Percentiles rank a stretch among this genome's conserved stretches.
Evolutionary conservation across 2,113 vertebrate species (phyloP).

Genomic region (Syngnathus floridae): DNA sequence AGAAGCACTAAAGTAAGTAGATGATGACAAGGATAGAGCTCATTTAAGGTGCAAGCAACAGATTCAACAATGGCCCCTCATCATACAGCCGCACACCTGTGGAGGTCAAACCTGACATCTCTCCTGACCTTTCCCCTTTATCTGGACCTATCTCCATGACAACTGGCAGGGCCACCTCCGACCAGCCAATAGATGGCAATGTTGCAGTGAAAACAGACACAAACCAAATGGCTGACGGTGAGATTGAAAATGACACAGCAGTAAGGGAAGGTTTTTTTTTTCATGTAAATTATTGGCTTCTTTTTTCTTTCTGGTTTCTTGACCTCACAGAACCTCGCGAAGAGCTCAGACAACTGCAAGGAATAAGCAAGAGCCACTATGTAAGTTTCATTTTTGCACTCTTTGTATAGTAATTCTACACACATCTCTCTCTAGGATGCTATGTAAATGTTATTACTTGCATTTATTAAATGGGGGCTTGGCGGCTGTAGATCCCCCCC

Average conservation of each 20-base stretch:
- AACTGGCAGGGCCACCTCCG: slow-evolving; percentile 18
- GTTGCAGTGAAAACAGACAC: slow-evolving; percentile 47
- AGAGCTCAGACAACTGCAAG: slow-evolving; percentile 42
- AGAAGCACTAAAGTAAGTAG: slow-evolving; percentile 55
- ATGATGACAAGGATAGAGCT: not conserved
- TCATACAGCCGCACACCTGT: slow-evolving; percentile 1
- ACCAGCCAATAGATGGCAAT: slow-evolving; percentile 44
- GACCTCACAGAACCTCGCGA: slow-evolving; percentile 40
- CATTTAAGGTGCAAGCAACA: slow-evolving; percentile 19
- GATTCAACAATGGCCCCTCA: slow-evolving; percentile 36
- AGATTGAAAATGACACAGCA: slow-evolving; percentile 4
- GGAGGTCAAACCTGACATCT: slow-evolving; percentile 46
- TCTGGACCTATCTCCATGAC: slow-evolving; percentile 13
- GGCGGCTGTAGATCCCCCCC: too few species aligned
- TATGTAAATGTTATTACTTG: not conserved
- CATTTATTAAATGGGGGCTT: not conserved
- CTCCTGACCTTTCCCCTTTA: slow-evolving; percentile 41
- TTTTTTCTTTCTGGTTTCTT: not conserved
- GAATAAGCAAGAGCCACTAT: slow-evolving; percentile 34
- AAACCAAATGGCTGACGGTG: slow-evolving; percentile 34
- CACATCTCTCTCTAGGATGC: not conserved
- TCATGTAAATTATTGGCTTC: not conserved
- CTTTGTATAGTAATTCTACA: not conserved
- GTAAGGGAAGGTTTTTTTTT: not conserved
- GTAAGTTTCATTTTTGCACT: slow-evolving; percentile 44